Conservation (phyloP, 2,888 invertebrate genomes). For the Calliphora vomitoria region DNA sequence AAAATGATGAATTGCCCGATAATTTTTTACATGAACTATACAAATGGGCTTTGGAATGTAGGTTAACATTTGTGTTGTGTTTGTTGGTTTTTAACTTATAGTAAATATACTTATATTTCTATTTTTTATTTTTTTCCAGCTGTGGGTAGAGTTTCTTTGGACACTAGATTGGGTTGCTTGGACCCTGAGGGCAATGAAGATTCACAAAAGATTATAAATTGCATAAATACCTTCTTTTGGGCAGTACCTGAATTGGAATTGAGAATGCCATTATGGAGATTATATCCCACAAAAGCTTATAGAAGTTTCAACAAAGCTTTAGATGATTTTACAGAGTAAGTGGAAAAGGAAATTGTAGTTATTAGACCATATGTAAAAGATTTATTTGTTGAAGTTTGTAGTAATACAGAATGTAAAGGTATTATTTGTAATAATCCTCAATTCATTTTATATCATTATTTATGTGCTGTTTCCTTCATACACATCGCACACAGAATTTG, state of each 20-base stretch:
- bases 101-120: background rate
- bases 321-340: slow-evolving; percentile 90
- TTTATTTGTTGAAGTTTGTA: too few relatives aligned
- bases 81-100: background rate
- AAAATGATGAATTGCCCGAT: slow-evolving; percentile 89
- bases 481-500: slow-evolving; percentile 85
- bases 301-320: slow-evolving; percentile 89
- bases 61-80: slow-evolving; percentile 75
- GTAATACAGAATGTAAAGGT: too few relatives aligned
- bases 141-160: slow-evolving; percentile 92
- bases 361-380: too few relatives aligned
- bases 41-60: slow-evolving; percentile 97
- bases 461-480: background rate
- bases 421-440: too few relatives aligned
- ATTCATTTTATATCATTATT: background rate
- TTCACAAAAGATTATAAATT: slow-evolving; percentile 90
- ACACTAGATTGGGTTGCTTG: slow-evolving; percentile 91
- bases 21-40: slow-evolving; percentile 95
- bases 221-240: slow-evolving; percentile 91
- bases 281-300: slow-evolving; percentile 89
- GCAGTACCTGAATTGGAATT: slow-evolving; percentile 91
- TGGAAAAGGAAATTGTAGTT: background rate
- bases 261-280: slow-evolving; percentile 90
- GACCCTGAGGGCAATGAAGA: slow-evolving; percentile 87
- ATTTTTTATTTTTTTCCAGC: slow-evolving; percentile 86